Conservation (phyloP, 2,113 vertebrate species). For the Ivindomyrus marchei region DNA sequence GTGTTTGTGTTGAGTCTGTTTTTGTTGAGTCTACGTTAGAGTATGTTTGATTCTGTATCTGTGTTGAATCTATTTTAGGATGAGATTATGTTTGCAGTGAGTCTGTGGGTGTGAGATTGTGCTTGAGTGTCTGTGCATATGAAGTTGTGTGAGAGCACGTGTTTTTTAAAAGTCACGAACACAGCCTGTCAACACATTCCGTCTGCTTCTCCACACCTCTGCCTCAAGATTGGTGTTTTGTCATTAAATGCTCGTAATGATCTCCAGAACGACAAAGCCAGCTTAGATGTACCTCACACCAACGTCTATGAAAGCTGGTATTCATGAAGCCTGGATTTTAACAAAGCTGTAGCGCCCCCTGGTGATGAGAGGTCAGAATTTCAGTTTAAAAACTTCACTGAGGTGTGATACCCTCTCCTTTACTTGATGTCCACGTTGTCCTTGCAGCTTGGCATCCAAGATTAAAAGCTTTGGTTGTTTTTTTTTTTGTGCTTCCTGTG, state of each 20-base stretch:
- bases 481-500: not conserved
- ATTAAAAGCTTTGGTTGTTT: not conserved
- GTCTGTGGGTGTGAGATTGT: not conserved
- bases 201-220: not conserved
- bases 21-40: not conserved
- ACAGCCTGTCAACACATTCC: not conserved
- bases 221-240: not conserved
- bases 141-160: not conserved
- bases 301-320: not conserved
- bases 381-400: not conserved
- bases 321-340: not conserved
- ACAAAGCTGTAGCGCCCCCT: slow-evolving; percentile 30
- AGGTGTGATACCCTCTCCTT: not conserved
- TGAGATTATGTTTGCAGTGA: not conserved
- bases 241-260: not conserved
- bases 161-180: not conserved
- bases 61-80: not conserved
- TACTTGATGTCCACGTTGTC: not conserved
- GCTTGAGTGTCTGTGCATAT: not conserved
- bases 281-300: not conserved
- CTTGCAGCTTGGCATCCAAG: not conserved
- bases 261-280: not conserved
- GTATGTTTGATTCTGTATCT: not conserved
- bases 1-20: not conserved
- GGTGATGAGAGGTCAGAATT: slow-evolving; percentile 31